Base-by-base conservation (phyloP, 2,113 vertebrate genomes). In the Salvator merianae region DNA sequence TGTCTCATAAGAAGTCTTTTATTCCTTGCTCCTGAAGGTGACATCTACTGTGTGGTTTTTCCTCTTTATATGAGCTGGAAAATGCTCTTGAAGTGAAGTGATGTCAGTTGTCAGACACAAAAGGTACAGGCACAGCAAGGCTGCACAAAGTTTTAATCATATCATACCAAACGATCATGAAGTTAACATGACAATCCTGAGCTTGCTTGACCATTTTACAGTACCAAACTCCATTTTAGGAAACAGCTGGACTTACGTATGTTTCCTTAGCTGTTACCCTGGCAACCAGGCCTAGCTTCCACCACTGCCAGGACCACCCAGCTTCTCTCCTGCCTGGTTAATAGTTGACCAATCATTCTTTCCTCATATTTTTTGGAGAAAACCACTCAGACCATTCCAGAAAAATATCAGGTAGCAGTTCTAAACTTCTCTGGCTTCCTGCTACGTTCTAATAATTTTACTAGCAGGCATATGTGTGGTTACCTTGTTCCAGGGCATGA, bases 1-100 rank as follows among this genome's bases (percentile, higher is more conserved):
- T 81, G 81, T 92, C 94, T 96, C 94, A 96, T 96, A 95, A 96
- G 78, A 88, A 87, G 88, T 92, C 93, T 94, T 94, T 92, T 69
- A 94, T 84, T 89, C 69, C 94, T 93, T 94, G 86, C 89, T 95
- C 88, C 90, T 93, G 91, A 94, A 94, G 94, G 84, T 94, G 91
- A 93, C 91, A 87, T 84, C 92, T 93, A 89, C 89, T 94, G 43
- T 79, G 86, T 93, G 90, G 83, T 88, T 93, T n/a, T 55, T 94
- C 89, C 91, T 91, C 89, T 83, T 92, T 89, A 93, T 96, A 88
- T 91, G 91, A 93, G 90, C 85, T 92, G 83, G 77, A 95, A 95
- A 95, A 94, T 93, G 92, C 83, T 88, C 86, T 93, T 93, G 87
- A 95, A 95, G 90, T 91, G 89, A 94, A 85, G 89, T 91, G 38